Percentiles rank a stretch among this genome's conserved stretches.
These are phyloP conservation scores for Megaleporinus macrocephalus DNA, from an alignment of 2,113 vertebrate genomes.

Conservation along the genomic window DNA sequence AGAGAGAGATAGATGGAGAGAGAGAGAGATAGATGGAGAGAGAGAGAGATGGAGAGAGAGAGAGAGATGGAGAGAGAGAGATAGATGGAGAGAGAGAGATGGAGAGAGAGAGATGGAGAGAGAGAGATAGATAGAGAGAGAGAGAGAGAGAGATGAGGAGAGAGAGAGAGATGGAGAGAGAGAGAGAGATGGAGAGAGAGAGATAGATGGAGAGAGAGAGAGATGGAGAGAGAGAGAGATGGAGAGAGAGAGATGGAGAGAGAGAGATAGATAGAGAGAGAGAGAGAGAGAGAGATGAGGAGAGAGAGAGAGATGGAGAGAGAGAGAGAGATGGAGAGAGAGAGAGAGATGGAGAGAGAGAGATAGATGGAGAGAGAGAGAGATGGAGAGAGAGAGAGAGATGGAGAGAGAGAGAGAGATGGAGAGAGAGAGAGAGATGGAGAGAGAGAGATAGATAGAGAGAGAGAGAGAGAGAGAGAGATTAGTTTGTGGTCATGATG, in stretches of 20 bases:
- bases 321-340: conserved; percentile 39
- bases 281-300: conserved; percentile 46
- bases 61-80: conserved; percentile 52
- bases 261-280: conserved; percentile 42
- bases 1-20: conserved; percentile 51
- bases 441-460: conserved; percentile 51
- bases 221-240: conserved; percentile 53
- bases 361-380: conserved; percentile 56
- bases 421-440: conserved; percentile 50
- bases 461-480: conserved; percentile 50
- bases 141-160: conserved; percentile 45
- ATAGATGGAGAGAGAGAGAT: conserved; percentile 38
- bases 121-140: conserved; percentile 26
- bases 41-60: conserved; percentile 43
- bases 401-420: conserved; percentile 44
- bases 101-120: conserved; percentile 52
- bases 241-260: conserved; percentile 45
- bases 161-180: conserved; percentile 51
- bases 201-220: conserved; percentile 34
- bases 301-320: conserved; percentile 50
- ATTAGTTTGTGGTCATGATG: background rate
- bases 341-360: conserved; percentile 40
- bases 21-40: conserved; percentile 43
- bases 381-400: conserved; percentile 41
- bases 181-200: conserved; percentile 43